Conservation (phyloP, 1,140 invertebrate species). For the Bombyx mori region ASM3026992v2 NC_085116.1:8239501-8240000, state of each 20-base stretch:
- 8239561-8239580: constrained; percentile 61
- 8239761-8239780: constrained; percentile 12
- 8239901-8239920: no score
- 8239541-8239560: constrained; percentile 47
- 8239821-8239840: no score
- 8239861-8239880: no score
- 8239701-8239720: constrained; percentile 42
- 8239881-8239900: no score
- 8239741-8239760: constrained; percentile 37
- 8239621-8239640: constrained; percentile 53
- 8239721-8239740: constrained; percentile 36
- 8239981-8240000: no score
- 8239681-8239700: constrained; percentile 50
- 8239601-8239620: constrained; percentile 57
- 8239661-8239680: constrained; percentile 33
- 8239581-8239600: constrained; percentile 35
- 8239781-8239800: no score
- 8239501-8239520: constrained; percentile 31
- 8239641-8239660: constrained; percentile 45
- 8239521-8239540: constrained; percentile 30
- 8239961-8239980: no score
- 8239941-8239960: no score
- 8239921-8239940: no score
- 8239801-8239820: no score
- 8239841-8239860: no score